Evolutionary conservation across 2,797 vertebrate genomes (phyloP).

Genomic region (Anabacerthia variegaticeps): DNA sequence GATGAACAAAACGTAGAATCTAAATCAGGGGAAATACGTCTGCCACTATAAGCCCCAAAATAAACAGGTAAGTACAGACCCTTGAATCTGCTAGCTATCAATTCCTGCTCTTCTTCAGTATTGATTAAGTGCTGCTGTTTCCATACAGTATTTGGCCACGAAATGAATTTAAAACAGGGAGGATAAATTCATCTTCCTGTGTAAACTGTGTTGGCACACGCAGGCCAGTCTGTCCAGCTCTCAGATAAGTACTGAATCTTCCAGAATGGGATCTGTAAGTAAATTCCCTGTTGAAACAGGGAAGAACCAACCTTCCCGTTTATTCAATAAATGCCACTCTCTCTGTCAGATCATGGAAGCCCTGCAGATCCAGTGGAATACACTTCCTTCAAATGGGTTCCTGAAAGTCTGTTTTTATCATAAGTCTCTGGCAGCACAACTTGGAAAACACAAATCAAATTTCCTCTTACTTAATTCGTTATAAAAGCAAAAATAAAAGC

Average conservation of each 20-base stretch:
- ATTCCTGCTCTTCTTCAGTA: background rate
- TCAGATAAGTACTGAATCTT: background rate
- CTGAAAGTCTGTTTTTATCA: slow-evolving; percentile 45
- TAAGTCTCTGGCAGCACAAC: slow-evolving; percentile 48
- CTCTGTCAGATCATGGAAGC: background rate
- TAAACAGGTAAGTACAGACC: background rate
- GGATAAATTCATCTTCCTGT: background rate
- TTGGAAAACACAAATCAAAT: slow-evolving; percentile 72
- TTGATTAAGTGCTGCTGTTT: background rate
- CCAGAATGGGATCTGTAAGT: background rate
- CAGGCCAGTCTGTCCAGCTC: background rate
- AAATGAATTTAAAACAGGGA: background rate
- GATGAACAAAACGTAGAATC: background rate
- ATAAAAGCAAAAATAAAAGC: slow-evolving; percentile 43
- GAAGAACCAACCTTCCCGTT: background rate
- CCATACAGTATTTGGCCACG: background rate
- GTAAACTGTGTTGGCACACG: background rate
- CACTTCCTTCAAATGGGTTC: slow-evolving; percentile 18
- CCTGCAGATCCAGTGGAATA: background rate
- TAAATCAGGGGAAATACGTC: background rate
- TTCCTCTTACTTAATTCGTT: slow-evolving; percentile 59
- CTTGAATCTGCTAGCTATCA: background rate
- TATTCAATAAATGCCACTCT: background rate
- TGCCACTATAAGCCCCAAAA: background rate
- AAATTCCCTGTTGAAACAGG: background rate